Conservation (phyloP, 2,113 vertebrate species). For the Aptenodytes forsteri region DNA sequence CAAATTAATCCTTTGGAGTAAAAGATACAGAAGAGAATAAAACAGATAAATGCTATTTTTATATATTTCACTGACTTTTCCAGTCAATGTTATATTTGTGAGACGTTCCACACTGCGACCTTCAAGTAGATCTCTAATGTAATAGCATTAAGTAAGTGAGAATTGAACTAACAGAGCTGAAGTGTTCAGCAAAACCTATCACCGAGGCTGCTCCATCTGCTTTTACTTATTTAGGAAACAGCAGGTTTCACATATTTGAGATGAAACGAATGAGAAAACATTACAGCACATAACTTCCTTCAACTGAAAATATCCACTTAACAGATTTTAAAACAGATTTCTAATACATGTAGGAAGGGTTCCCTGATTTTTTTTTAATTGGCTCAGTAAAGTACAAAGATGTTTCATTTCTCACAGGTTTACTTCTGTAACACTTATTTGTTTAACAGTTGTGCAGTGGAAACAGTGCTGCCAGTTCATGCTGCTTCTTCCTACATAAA, state of each 20-base stretch:
- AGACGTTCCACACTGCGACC: not conserved
- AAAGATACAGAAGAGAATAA: not conserved
- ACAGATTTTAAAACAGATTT: conserved; percentile 77
- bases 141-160: conserved; percentile 61
- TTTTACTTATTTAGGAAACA: conserved; percentile 75
- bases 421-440: conserved; percentile 68
- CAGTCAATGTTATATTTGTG: not conserved
- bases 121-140: conserved; percentile 41
- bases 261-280: conserved; percentile 72
- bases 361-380: conserved; percentile 67
- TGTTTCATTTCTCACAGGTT: conserved; percentile 69
- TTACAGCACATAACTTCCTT: conserved; percentile 67
- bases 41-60: not conserved
- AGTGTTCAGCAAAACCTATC: conserved; percentile 65
- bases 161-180: conserved; percentile 45
- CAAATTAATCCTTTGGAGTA: not conserved
- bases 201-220: conserved; percentile 68
- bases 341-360: conserved; percentile 71
- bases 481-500: conserved; percentile 3
- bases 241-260: conserved; percentile 76
- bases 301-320: conserved; percentile 68
- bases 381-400: conserved; percentile 68
- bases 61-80: not conserved
- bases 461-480: conserved; percentile 31
- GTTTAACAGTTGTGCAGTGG: conserved; percentile 56